phyloP scores from a whole-genome alignment of 30 jellyfish, hydroid and myxozoan genomes.

The Aurelia sp. region DNA sequence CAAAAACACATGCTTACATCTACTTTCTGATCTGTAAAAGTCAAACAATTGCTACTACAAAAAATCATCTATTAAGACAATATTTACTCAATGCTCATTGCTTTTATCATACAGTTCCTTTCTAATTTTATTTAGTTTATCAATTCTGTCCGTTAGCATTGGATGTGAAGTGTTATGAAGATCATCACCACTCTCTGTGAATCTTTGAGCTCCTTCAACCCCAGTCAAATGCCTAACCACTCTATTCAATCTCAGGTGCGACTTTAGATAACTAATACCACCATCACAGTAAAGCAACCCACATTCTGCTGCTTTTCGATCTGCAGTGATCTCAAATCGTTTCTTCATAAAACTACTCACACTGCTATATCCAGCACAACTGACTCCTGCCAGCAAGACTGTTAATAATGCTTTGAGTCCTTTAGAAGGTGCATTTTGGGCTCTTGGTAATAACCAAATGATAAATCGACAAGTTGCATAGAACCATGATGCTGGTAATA shows the following conservation, averaged over 20 bases:
- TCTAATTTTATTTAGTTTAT: conserved; percentile 41
- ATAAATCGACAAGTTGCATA: conserved; percentile 62
- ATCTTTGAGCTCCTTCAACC: conserved; percentile 59
- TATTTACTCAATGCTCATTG: background rate
- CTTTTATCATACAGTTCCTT: background rate
- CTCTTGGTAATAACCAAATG: conserved; percentile 57
- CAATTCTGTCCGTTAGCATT: conserved; percentile 64
- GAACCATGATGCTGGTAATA: conserved; percentile 71
- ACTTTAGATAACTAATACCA: conserved; percentile 75
- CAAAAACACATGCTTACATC: too few species aligned
- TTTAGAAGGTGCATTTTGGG: conserved; percentile 47
- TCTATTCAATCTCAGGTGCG: conserved; percentile 65
- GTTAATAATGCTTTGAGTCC: conserved; percentile 47
- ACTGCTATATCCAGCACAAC: conserved; percentile 38
- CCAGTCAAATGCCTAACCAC: conserved; percentile 74
- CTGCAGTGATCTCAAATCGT: conserved; percentile 69
- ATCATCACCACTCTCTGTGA: conserved; percentile 71
- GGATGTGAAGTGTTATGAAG: conserved; percentile 71
- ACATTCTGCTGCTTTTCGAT: conserved; percentile 67
- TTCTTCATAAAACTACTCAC: conserved; percentile 26
- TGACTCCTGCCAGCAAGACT: conserved; percentile 44
- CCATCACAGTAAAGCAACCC: conserved; percentile 80
- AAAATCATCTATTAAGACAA: too few species aligned
- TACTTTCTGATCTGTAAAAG: too few species aligned
- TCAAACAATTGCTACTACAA: too few species aligned